These are phyloP conservation scores for Telmatochromis sp. DNA, from an alignment of 2,113 vertebrate genomes.

Conservation along the genomic window DNA sequence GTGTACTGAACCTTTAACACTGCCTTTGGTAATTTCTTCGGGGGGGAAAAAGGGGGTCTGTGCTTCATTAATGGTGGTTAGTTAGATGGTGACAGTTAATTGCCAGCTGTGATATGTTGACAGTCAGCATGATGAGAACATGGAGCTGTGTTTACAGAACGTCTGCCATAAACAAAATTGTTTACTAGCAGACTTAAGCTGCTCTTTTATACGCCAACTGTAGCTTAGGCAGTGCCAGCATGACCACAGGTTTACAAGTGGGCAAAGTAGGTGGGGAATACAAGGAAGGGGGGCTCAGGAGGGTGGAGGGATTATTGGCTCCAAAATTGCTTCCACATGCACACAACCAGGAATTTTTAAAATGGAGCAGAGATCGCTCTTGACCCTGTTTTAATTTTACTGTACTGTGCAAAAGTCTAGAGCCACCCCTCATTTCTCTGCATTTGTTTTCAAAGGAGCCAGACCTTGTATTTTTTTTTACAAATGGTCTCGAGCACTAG, in stretches of 20 bases:
- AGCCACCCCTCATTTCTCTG: background rate
- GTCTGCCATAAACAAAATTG: slow-evolving; percentile 22
- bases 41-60: accelerated
- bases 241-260: slow-evolving; percentile 32
- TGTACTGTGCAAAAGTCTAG: background rate
- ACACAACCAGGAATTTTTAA: slow-evolving; percentile 16
- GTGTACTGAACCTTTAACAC: background rate
- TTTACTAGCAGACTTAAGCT: slow-evolving; percentile 15
- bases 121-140: background rate
- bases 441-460: background rate
- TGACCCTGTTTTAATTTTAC: background rate
- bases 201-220: slow-evolving; percentile 19
- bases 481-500: background rate
- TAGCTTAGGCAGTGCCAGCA: slow-evolving; percentile 4
- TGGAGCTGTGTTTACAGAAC: background rate
- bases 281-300: background rate
- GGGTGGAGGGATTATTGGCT: slow-evolving; percentile 18
- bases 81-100: background rate
- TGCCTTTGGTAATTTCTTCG: background rate
- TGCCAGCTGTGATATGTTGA: background rate
- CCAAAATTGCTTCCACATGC: slow-evolving; percentile 62
- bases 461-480: background rate
- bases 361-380: background rate
- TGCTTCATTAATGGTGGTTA: background rate
- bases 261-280: background rate